These are phyloP conservation scores for Chrysaora quinquecirrha DNA, from an alignment of 30 jellyfish, hydroid and myxozoan species.

Conservation along the genomic window DNA sequence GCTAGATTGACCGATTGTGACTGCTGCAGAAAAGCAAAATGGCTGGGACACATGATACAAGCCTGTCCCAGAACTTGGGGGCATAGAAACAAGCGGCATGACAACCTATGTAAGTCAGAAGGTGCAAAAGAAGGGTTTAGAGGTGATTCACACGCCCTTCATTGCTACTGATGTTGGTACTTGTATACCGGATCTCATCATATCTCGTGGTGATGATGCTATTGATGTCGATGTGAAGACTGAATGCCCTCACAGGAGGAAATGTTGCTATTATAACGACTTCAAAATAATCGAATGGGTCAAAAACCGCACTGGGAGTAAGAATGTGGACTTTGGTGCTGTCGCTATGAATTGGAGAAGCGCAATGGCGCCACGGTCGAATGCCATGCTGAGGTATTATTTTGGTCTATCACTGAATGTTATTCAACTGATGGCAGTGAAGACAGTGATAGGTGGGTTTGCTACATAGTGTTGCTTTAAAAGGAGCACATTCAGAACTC, in stretches of 20 bases:
- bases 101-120: too few relatives aligned
- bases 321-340: too few relatives aligned
- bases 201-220: too few relatives aligned
- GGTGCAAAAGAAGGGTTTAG: too few relatives aligned
- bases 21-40: not conserved
- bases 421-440: not conserved
- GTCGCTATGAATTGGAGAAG: not conserved
- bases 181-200: too few relatives aligned
- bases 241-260: too few relatives aligned
- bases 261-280: too few relatives aligned
- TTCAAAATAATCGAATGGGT: too few relatives aligned
- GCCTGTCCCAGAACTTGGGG: not conserved
- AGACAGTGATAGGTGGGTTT: not conserved
- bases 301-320: too few relatives aligned
- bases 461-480: not conserved
- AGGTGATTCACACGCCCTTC: too few relatives aligned
- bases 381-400: not conserved
- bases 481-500: too few relatives aligned
- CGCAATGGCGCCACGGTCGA: not conserved
- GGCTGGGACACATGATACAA: not conserved
- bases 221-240: too few relatives aligned
- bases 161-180: not conserved
- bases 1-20: not conserved
- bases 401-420: not conserved
- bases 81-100: conserved; percentile 4